Percentiles rank a stretch among this genome's conserved stretches.
Evolutionary conservation across 2,113 vertebrate species (phyloP).

Genomic region (Dascyllus trimaculatus): DNA sequence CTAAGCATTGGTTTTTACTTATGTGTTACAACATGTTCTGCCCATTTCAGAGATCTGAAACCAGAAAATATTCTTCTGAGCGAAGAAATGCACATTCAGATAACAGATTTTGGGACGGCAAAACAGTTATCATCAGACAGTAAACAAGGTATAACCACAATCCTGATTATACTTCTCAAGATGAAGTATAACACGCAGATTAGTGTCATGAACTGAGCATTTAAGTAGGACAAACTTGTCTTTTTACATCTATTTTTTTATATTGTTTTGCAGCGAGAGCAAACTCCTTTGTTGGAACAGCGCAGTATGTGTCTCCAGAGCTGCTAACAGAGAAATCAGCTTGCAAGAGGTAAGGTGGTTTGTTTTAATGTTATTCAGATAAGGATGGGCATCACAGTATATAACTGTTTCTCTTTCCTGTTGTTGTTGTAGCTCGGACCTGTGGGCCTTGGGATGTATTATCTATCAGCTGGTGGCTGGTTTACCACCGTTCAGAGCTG

Average conservation of each 20-base stretch:
- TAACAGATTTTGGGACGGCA: slow-evolving; percentile 99
- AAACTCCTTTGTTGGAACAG: slow-evolving; percentile 98
- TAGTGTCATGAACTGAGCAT: too few relatives aligned
- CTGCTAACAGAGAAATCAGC: slow-evolving; percentile 98
- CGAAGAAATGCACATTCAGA: slow-evolving; percentile 99
- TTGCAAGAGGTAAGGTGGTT: slow-evolving; percentile 92
- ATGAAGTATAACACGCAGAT: background rate
- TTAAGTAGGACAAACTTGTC: background rate
- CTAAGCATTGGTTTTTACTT: background rate
- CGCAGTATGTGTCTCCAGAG: slow-evolving; percentile 98
- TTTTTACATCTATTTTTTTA: slow-evolving; percentile 6
- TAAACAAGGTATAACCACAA: slow-evolving; percentile 89
- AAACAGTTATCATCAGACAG: slow-evolving; percentile 97
- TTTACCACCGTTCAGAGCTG: slow-evolving; percentile 97
- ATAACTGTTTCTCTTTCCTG: background rate
- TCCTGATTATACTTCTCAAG: background rate
- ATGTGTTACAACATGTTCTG: background rate
- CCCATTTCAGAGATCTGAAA: slow-evolving; percentile 94
- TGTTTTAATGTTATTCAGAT: slow-evolving; percentile 6
- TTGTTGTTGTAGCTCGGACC: slow-evolving; percentile 87
- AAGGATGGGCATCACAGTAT: background rate
- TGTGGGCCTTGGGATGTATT: slow-evolving; percentile 99
- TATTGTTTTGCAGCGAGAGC: slow-evolving; percentile 89
- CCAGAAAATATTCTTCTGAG: slow-evolving; percentile 99
- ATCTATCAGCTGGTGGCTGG: slow-evolving; percentile 99